Evolutionary conservation across 2,888 invertebrate genomes (phyloP), one percentile per base, ranked within the genome.

Genomic region (Mesorhabditis spiculigera): DNA sequence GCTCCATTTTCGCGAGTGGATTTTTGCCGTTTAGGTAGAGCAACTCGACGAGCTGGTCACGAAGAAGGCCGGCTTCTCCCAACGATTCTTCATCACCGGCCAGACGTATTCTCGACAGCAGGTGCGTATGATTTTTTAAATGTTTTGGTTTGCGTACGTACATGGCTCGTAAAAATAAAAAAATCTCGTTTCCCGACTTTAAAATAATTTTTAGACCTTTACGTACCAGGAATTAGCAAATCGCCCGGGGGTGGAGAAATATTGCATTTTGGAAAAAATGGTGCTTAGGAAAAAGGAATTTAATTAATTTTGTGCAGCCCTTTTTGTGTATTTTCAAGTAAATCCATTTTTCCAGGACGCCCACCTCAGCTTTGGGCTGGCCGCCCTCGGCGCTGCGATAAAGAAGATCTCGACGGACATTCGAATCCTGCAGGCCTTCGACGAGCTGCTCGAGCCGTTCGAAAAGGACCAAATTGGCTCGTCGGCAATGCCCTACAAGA

Each of bases 401-500:
- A 95, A 97, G 84, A 98, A 98, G 87, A 90, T 91, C 50, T 95
- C 96, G 86, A 92, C 92, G 0, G 98, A 98, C 86, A 90, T 99
- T 70, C 90, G 98, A 67, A 83, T 92, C 92, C 87, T 85, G 58
- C 84, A 85, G 70, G 76, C 82, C 6, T 73, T 75, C 66, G 97
- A 97, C 86, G 98, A 99, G 87, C 86, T 98, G 0, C 95, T 97
- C 86, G 98, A 98, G 86, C 98, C 98, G 0, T 98, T 98, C 87
- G 98, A 98, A 86, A 90, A 90, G 68, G 70, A 79, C 69, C 78
- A 78, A 72, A 71, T 82, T 86, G 89, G 98, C 0, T 97, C 96
- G 0, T 95, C 95, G 73, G 98, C 98, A 0, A 99, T 99, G 98
- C 92, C 98, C 0, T 99, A 99, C 87, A 99, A 99, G 86, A 90